Conservation (phyloP, 2,888 invertebrate genomes). For the Aporophyla nigra region DNA sequence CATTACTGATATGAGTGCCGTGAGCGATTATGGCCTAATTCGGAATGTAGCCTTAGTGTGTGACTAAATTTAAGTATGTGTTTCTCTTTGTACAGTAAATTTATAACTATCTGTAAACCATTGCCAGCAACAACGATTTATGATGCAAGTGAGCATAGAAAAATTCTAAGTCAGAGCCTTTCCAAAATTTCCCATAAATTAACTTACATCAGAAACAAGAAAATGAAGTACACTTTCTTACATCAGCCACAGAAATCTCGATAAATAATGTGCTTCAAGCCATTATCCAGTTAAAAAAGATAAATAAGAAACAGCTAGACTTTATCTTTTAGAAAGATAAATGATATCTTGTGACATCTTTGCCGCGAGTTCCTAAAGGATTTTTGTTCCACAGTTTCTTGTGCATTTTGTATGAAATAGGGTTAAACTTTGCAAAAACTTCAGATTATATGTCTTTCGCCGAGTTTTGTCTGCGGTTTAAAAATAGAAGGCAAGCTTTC, state of each 20-base stretch:
- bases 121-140: no score
- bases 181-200: neutral
- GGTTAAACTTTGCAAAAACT: conserved; percentile 39
- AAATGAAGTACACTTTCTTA: neutral
- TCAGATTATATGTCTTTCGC: neutral
- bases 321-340: conserved; percentile 51
- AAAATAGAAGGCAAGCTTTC: neutral
- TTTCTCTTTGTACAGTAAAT: no score
- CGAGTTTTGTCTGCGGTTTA: neutral
- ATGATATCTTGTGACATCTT: conserved; percentile 53
- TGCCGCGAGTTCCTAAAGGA: conserved; percentile 37
- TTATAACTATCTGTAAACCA: no score
- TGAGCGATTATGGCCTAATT: no score
- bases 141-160: no score
- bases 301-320: conserved; percentile 42
- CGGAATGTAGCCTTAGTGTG: no score
- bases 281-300: conserved; percentile 52
- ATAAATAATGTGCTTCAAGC: conserved; percentile 39
- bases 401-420: conserved; percentile 24
- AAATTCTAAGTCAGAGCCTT: neutral
- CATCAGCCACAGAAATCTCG: conserved; percentile 27
- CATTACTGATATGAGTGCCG: no score
- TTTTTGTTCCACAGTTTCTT: conserved; percentile 45
- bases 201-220: conserved; percentile 10
- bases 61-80: no score